Percentiles rank a stretch among this genome's conserved stretches.
phyloP scores from a whole-genome alignment of 2,888 invertebrate species.

The Nephrotoma flavescens region DNA sequence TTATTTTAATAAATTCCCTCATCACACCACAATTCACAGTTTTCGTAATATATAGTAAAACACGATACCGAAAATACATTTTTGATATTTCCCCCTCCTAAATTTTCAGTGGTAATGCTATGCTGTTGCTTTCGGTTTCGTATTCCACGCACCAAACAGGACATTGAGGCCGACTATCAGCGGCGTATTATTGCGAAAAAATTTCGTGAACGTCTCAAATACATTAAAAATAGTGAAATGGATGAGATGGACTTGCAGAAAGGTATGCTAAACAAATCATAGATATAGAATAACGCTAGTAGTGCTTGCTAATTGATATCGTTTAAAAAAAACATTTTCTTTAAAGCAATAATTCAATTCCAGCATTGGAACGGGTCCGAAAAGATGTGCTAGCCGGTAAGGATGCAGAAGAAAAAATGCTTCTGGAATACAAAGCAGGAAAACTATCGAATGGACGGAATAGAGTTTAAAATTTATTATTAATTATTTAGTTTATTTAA shows the following conservation, averaged over 20 bases:
- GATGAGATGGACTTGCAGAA: conserved; percentile 40
- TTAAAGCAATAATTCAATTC: background rate
- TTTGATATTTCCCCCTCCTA: background rate
- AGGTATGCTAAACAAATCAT: conserved; percentile 18
- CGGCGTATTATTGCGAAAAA: conserved; percentile 67
- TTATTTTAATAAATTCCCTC: background rate
- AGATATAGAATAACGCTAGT: background rate
- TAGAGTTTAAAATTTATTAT: background rate
- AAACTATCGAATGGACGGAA: background rate
- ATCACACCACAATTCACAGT: background rate
- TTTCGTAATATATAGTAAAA: background rate
- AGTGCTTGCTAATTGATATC: background rate
- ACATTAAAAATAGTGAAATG: conserved; percentile 75
- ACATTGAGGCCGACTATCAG: conserved; percentile 86
- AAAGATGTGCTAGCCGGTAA: background rate
- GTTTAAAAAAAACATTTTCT: background rate
- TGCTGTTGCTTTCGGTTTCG: conserved; percentile 86
- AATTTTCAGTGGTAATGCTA: conserved; percentile 24
- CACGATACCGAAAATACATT: background rate
- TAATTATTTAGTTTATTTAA: background rate
- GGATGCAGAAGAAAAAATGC: background rate
- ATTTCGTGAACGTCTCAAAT: conserved; percentile 64
- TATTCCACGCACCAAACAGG: conserved; percentile 86
- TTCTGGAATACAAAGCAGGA: background rate
- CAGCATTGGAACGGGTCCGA: conserved; percentile 1